Conservation (phyloP, 2,113 vertebrate genomes). For the Daphoenositta chrysoptera region DNA sequence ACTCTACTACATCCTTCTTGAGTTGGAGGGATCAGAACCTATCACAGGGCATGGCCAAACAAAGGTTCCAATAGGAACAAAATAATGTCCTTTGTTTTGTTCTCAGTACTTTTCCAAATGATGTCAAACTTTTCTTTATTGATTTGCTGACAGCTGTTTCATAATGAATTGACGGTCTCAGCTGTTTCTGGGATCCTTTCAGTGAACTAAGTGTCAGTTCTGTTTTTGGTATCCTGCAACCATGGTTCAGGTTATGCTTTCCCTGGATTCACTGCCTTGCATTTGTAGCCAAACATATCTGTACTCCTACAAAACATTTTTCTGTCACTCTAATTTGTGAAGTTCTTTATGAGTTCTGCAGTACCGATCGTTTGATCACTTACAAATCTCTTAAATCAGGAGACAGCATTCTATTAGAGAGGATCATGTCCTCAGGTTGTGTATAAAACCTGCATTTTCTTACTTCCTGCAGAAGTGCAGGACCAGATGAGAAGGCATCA, state of each 20-base stretch:
- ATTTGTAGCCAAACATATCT: background rate
- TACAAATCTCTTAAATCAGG: background rate
- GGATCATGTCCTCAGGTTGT: background rate
- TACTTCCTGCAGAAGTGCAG: background rate
- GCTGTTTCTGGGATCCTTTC: background rate
- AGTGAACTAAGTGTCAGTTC: background rate
- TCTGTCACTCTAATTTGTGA: background rate
- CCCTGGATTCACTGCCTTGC: background rate
- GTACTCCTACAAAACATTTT: background rate
- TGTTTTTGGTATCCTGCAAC: background rate
- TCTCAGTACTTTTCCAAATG: background rate
- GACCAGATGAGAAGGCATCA: background rate
- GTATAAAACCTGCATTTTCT: background rate
- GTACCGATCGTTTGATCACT: background rate
- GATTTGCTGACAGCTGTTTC: background rate
- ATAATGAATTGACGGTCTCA: background rate
- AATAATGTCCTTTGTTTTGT: background rate
- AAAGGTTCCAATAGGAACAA: background rate
- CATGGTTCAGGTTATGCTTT: background rate
- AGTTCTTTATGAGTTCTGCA: rapidly evolving
- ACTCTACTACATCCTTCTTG: background rate
- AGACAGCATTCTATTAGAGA: background rate
- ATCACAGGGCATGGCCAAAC: background rate
- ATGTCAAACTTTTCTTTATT: background rate
- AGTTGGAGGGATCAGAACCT: background rate